Evolutionary conservation across 1,140 invertebrate species (phyloP), one percentile per base, ranked within the genome.

Genomic region (Formica exsecta): DNA sequence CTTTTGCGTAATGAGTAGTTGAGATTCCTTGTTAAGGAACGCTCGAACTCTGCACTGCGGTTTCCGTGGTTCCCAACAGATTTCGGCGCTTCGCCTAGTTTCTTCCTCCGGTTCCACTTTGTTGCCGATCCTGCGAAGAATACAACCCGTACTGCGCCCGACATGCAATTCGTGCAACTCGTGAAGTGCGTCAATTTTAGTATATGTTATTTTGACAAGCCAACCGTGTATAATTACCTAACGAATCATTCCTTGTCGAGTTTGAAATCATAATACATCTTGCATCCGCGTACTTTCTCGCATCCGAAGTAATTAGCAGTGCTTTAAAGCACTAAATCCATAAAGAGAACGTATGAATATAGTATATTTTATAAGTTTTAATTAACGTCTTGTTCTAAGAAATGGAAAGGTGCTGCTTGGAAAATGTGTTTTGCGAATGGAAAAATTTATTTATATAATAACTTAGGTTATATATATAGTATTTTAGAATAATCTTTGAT

Each of bases 1-100:
- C 79, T 81, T 77, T 70, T 85, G 86, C 87, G 85, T 92, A 91
- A 92, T 89, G 90, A 92, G 91, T 92, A 89, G 91, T 92, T 87
- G 91, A 91, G 90, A 74, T 88, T 91, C 90, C 89, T 92, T 87
- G 92, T 91, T 81, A 88, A 92, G 88, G 79, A 89, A 85, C 83
- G 86, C 25, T 62, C 86, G 87, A 89, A 92, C 91, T 92, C 83
- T 86, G 86, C 85, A 75, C 73, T 86, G 91, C 61, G 88, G 92
- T 86, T 92, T 90, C 88, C 89, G 92, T 57, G 92, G 92, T 93
- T 84, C 84, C 83, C 85, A 84, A 90, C 89, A 88, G 89, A 89
- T 88, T 92, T 91, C 91, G 54, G 74, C 88, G 88, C 90, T 91
- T 89, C 87, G 89, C 89, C 87, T 85, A 88, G 88, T 80, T 92